Evolutionary conservation across 2,888 invertebrate species (phyloP).

Genomic region (Leucophenga maculata): DNA sequence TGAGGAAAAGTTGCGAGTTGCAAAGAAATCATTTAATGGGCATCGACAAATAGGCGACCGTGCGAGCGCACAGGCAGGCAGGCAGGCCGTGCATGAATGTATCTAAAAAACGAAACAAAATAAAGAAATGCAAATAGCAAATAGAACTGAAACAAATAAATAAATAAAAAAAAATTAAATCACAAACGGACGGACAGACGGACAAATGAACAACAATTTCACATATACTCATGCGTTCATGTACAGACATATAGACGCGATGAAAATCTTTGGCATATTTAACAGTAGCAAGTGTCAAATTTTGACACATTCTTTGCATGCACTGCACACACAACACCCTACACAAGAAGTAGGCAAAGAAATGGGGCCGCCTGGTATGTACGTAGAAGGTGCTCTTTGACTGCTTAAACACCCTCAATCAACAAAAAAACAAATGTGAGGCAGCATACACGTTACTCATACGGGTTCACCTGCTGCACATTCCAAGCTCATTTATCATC

Average conservation of each 20-base stretch:
- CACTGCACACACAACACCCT: slow-evolving; percentile 1
- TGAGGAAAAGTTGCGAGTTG: slow-evolving; percentile 28
- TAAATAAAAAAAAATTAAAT: not conserved
- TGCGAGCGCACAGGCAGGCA: no score
- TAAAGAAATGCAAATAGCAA: not conserved
- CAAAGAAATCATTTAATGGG: slow-evolving; percentile 45
- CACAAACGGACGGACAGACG: not conserved
- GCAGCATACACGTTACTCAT: not conserved
- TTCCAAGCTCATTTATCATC: slow-evolving; percentile 20
- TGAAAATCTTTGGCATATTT: not conserved
- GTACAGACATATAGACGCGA: not conserved
- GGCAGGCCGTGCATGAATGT: not conserved
- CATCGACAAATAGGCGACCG: slow-evolving; percentile 36
- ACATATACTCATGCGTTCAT: no score
- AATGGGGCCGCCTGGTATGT: no score
- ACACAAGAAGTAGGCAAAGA: no score
- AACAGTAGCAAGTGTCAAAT: slow-evolving; percentile 18
- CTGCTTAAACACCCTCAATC: not conserved
- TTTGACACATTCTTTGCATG: slow-evolving; percentile 26
- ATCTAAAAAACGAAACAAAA: slow-evolving; percentile 4
- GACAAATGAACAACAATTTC: no score
- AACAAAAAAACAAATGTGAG: not conserved
- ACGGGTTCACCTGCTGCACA: slow-evolving; percentile 13
- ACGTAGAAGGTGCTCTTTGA: no score
- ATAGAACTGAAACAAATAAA: slow-evolving; percentile 45